These are phyloP conservation scores for Brachypalpus laphriformis DNA, from an alignment of 2,888 invertebrate species.

Conservation along the genomic window DNA sequence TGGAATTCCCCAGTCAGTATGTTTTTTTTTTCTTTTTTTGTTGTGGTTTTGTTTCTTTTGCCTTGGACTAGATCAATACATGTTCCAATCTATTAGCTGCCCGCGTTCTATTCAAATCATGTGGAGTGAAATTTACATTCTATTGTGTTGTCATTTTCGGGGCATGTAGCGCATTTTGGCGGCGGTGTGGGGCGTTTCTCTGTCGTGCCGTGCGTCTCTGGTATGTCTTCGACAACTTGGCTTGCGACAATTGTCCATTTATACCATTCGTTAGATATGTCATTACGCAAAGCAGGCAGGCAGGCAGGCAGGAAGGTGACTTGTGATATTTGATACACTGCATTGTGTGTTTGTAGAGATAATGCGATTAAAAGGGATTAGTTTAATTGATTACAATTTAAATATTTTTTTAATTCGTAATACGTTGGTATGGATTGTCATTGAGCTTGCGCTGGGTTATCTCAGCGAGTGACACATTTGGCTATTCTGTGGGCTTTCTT, in stretches of 20 bases:
- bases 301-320: slow-evolving; percentile 40
- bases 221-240: slow-evolving; percentile 38
- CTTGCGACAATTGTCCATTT: slow-evolving; percentile 68
- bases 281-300: slow-evolving; percentile 59
- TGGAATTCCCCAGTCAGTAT: slow-evolving; percentile 52
- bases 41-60: not conserved
- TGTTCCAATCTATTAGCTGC: slow-evolving; percentile 50
- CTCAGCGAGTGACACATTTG: slow-evolving; percentile 46
- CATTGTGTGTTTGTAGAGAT: slow-evolving; percentile 47
- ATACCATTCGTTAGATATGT: slow-evolving; percentile 20
- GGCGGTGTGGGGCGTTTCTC: slow-evolving; percentile 59
- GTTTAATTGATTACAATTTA: slow-evolving; percentile 74
- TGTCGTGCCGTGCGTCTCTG: slow-evolving; percentile 19
- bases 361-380: slow-evolving; percentile 73
- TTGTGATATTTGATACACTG: slow-evolving; percentile 41
- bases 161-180: slow-evolving; percentile 47
- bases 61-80: slow-evolving; percentile 39
- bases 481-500: slow-evolving; percentile 31
- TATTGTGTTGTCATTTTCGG: slow-evolving; percentile 72
- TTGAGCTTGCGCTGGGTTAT: slow-evolving; percentile 26
- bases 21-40: slow-evolving; percentile 6
- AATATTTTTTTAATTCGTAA: slow-evolving; percentile 25
- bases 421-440: slow-evolving; percentile 3
- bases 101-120: slow-evolving; percentile 68
- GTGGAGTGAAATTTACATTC: slow-evolving; percentile 72